A percentile compares a stretch with the other conserved stretches of the same genome.
phyloP scores from a whole-genome alignment of 2,888 invertebrate genomes.

The Drosophila crucigera region DNA sequence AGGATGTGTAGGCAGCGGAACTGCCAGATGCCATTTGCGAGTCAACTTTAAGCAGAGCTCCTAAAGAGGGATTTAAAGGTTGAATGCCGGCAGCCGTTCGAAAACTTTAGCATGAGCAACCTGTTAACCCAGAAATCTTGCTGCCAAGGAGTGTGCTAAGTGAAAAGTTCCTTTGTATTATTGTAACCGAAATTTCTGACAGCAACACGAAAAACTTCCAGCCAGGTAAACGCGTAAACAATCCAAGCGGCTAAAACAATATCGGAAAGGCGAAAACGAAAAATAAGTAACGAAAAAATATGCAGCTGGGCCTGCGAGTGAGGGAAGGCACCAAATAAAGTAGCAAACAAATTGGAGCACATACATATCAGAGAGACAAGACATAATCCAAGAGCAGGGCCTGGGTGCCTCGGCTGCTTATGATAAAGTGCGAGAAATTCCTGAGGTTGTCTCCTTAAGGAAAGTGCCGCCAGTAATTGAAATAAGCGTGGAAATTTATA shows the following conservation, averaged over 20 bases:
- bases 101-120: conserved; percentile 42
- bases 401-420: conserved; percentile 39
- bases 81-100: conserved; percentile 5
- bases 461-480: conserved; percentile 67
- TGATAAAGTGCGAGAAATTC: conserved; percentile 75
- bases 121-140: conserved; percentile 66
- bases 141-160: conserved; percentile 28
- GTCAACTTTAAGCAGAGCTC: conserved; percentile 29
- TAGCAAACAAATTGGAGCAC: conserved; percentile 75
- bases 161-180: conserved; percentile 69
- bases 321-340: conserved; percentile 66
- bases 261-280: conserved; percentile 45
- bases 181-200: conserved; percentile 73
- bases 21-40: conserved; percentile 7
- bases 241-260: conserved; percentile 73
- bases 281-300: conserved; percentile 12
- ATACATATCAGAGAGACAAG: conserved; percentile 64
- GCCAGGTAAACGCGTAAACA: conserved; percentile 65
- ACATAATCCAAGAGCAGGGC: conserved; percentile 62
- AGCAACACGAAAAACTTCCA: conserved; percentile 52
- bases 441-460: conserved; percentile 57
- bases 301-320: conserved; percentile 48
- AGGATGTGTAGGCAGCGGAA: conserved; percentile 22
- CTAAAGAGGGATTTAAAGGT: conserved; percentile 30
- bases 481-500: conserved; percentile 77